These are phyloP conservation scores for human (Homo sapiens) DNA, from an alignment of 2,113 vertebrate species.

Conservation along the genomic window DNA sequence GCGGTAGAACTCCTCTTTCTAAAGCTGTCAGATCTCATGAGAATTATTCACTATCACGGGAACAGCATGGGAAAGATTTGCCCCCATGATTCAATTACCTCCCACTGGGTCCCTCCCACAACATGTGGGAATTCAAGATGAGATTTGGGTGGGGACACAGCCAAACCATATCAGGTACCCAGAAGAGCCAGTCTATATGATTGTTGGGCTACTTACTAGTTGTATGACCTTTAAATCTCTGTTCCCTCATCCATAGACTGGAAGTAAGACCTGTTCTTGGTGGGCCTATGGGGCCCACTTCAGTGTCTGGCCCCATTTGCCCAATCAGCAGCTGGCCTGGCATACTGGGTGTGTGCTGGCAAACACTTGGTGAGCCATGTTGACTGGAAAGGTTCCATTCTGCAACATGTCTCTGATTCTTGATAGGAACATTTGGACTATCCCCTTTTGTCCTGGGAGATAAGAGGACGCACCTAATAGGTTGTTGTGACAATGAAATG, in stretches of 20 bases:
- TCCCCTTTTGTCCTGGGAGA: neutral
- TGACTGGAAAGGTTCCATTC: rapidly evolving
- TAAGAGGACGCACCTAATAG: rapidly evolving
- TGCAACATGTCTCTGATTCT: rapidly evolving
- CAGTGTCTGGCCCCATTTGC: too few species aligned
- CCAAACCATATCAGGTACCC: neutral
- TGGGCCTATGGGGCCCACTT: rapidly evolving
- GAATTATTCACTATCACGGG: too few species aligned
- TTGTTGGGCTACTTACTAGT: neutral
- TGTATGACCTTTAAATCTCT: neutral
- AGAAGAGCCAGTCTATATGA: rapidly evolving
- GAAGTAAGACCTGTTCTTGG: rapidly evolving
- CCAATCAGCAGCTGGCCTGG: too few species aligned
- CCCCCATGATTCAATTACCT: too few species aligned
- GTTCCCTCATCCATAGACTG: rapidly evolving
- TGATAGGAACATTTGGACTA: neutral
- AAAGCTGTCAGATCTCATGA: too few species aligned
- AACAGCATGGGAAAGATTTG: too few species aligned
- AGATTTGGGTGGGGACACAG: too few species aligned
- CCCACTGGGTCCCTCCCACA: too few species aligned
- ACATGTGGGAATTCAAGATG: too few species aligned
- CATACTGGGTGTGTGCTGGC: too few species aligned
- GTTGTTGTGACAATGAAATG: neutral
- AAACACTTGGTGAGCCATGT: rapidly evolving
- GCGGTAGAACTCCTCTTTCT: too few species aligned